A percentile compares a stretch with the other conserved stretches of the same genome.
Evolutionary conservation across 1,140 invertebrate genomes (phyloP).

Genomic region (Drosophila jambulina): DNA sequence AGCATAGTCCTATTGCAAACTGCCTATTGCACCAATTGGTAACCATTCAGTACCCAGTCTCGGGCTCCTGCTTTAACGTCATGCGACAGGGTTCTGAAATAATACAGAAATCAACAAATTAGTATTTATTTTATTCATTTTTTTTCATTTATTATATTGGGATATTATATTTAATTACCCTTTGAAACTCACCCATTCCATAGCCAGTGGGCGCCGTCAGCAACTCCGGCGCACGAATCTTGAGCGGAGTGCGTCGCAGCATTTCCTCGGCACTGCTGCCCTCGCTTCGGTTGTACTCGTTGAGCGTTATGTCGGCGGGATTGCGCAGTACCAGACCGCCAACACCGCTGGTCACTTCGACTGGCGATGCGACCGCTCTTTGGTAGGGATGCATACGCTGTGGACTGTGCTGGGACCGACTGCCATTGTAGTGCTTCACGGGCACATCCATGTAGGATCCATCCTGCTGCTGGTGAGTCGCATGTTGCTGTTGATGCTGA

Average conservation of each 20-base stretch:
- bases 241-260: constrained; percentile 70
- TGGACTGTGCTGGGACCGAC: constrained; percentile 63
- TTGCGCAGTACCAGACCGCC: constrained; percentile 64
- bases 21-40: constrained; percentile 60
- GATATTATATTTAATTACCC: no score
- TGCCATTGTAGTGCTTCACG: constrained; percentile 55
- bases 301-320: constrained; percentile 80
- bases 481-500: constrained; percentile 47
- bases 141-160: no score
- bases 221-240: constrained; percentile 68
- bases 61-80: constrained; percentile 83
- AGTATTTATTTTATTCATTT: neutral
- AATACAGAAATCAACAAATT: neutral
- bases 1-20: constrained; percentile 26
- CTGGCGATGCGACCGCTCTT: constrained; percentile 62
- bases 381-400: constrained; percentile 83
- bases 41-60: constrained; percentile 74
- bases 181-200: constrained; percentile 53
- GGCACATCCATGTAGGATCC: constrained; percentile 43
- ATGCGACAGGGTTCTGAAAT: constrained; percentile 74
- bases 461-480: constrained; percentile 46
- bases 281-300: constrained; percentile 80
- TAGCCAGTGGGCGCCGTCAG: constrained; percentile 53
- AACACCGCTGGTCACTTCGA: constrained; percentile 26
- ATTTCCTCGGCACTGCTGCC: constrained; percentile 74